A percentile compares a stretch with the other conserved stretches of the same genome.
These are phyloP conservation scores for Eupithecia subfuscata DNA, from an alignment of 2,888 invertebrate genomes.

Conservation along the genomic window DNA sequence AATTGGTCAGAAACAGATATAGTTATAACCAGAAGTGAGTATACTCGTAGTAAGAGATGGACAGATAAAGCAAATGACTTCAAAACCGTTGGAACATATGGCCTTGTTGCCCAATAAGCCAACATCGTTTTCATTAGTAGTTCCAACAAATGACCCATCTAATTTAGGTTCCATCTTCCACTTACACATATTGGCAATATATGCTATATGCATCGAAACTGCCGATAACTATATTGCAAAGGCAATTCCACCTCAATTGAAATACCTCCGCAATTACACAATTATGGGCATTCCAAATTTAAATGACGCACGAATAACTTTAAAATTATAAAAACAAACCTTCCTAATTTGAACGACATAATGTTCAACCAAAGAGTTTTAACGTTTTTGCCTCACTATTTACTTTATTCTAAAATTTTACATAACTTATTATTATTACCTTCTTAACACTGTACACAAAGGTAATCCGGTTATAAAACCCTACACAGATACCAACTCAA, in stretches of 20 bases:
- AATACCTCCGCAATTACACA: constrained; percentile 28
- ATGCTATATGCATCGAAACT: constrained; percentile 8
- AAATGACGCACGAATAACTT: not conserved
- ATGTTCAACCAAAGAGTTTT: not conserved
- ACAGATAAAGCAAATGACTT: too few species aligned
- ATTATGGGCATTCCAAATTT: constrained; percentile 29
- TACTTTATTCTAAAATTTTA: not conserved
- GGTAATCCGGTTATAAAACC: not conserved
- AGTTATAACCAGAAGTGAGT: too few species aligned
- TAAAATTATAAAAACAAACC: not conserved
- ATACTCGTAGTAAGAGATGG: too few species aligned
- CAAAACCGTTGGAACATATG: not conserved
- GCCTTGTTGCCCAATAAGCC: not conserved
- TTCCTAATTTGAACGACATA: not conserved
- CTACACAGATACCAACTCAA: not conserved
- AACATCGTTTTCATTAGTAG: not conserved
- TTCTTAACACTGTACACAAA: not conserved
- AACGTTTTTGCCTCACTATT: not conserved
- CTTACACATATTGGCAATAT: not conserved
- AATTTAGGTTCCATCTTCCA: not conserved
- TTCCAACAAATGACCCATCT: not conserved
- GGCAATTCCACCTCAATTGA: constrained; percentile 36
- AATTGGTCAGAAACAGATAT: too few species aligned
- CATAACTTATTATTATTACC: too few species aligned
- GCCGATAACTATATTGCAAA: constrained; percentile 17